These are phyloP conservation scores for Ianthella basta DNA, from an alignment of 37 sponge, comb jelly and placozoan species.

Conservation along the genomic window DNA sequence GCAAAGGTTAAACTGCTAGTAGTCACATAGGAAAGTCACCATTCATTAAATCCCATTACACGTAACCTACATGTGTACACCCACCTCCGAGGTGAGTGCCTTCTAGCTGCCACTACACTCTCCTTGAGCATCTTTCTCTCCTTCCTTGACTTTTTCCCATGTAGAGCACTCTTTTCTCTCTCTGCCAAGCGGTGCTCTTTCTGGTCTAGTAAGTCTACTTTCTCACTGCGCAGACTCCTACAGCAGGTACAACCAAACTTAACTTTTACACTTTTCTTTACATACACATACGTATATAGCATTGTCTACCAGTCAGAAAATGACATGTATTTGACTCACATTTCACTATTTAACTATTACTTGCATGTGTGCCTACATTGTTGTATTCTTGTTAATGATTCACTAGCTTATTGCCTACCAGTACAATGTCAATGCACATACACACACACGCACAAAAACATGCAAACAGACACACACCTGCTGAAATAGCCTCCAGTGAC, in stretches of 20 bases:
- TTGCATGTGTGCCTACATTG: no score
- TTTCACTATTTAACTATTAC: no score
- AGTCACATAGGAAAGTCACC: no score
- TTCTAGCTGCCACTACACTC: background rate
- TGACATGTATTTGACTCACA: no score
- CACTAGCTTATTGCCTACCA: no score
- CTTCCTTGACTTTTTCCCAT: constrained; percentile 57
- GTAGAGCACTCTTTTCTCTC: constrained; percentile 43
- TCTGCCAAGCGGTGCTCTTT: constrained; percentile 49
- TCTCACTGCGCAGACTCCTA: constrained; percentile 58
- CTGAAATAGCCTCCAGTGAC: constrained; percentile 52
- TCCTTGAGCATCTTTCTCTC: constrained; percentile 55
- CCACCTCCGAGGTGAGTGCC: background rate
- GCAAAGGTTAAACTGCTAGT: no score
- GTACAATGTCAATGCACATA: no score
- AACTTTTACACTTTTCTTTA: background rate
- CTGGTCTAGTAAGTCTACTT: constrained; percentile 38
- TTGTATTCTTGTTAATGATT: no score
- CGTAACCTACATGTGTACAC: no score
- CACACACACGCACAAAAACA: constrained; percentile 9
- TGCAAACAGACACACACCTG: constrained; percentile 32
- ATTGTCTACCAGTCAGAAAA: no score
- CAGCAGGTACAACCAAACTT: background rate
- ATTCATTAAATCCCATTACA: background rate
- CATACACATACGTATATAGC: background rate